Evolutionary conservation across 2,888 invertebrate species (phyloP), one percentile per base, ranked within the genome.

Genomic region (Atrina japonica): DNA sequence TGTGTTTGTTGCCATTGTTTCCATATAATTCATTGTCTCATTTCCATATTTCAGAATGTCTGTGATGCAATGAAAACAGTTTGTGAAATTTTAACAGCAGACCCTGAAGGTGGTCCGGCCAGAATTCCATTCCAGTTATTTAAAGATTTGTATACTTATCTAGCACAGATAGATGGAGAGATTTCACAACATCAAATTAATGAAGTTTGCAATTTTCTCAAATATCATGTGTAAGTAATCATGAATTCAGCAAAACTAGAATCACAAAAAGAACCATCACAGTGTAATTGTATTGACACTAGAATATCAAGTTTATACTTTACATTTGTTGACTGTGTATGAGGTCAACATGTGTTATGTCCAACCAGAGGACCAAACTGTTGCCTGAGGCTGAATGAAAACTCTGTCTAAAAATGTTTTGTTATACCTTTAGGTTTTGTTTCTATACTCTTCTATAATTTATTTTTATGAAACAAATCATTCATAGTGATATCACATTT

Each of bases 21-120:
- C n/a, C n/a, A n/a, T n/a, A n/a, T n/a, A n/a, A n/a, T n/a, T n/a
- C n/a, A n/a, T n/a, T n/a, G n/a, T n/a, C n/a, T n/a, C n/a, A n/a
- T n/a, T n/a, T 11, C 58, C 14, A 47, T 50, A 53, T 78, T 75
- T 40, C 93, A 94, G 94, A 94, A 93, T 83, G 91, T 96, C 18
- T 94, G 94, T 2, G 94, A 94, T 85, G 95, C 96, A 0, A 95
- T 96, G 95, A 93, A 94, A 52, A 92, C 95, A 75, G 92, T 96
- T 23, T 96, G 96, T 88, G 95, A 96, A 87, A 92, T 95, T 0
- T 91, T 96, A 61, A 95, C 96, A 0, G 94, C 94, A 75, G 96
- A 96, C 85, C 95, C 96, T 0, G 96, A 96, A 69, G 96, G 96
- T 0, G 96, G 95, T 0, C 94, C 95, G 0, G 94, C 95, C 0